Base-by-base conservation (phyloP, 2,888 invertebrate genomes). In the Eueremaeus valkanovi region DNA sequence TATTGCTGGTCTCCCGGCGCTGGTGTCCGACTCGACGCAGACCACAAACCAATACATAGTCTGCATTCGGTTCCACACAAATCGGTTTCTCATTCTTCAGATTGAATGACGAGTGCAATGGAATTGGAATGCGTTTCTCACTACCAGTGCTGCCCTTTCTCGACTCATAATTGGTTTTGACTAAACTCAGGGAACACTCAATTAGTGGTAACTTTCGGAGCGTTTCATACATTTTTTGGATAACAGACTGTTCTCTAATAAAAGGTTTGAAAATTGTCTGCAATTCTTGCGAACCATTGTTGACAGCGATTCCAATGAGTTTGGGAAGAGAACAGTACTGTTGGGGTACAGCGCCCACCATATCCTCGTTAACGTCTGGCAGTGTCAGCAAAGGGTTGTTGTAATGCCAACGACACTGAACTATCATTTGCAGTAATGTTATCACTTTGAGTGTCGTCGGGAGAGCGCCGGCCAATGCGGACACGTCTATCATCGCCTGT, bases 401-500 rank as follows among this genome's bases (percentile, higher is more conserved):
- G 75, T 84, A 85, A n/a, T 90, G 86, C 93, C 95, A 95, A 61
- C 92, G 87, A 0, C 92, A 96, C 86, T 97, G 97, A 5, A 96
- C 87, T 18, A 95, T 86, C 87, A 92, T 91, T 85, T 98, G 98
- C 86, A 95, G 89, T 13, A 87, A 79, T 24, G 82, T 80, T 36
- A 93, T 91, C 75, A 92, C 86, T 75, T 88, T 88, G 18, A 98
- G 83, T 0, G 93, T 89, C 1, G 91, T 90, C 6, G 89, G 86
- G 9, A 98, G 85, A 93, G 95, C 97, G 70, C 95, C 95, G 80
- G 89, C 88, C 83, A 95, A 92, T 0, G 95, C 93, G 61, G 90
- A 89, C 16, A 93, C 90, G 84, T 98, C 99, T 81, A 98, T 90
- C 93, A 98, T 95, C 27, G 97, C 96, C 92, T 96, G 85, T 79